Evolutionary conservation across 2,888 invertebrate genomes (phyloP).

Genomic region (Netelia virgata): DNA sequence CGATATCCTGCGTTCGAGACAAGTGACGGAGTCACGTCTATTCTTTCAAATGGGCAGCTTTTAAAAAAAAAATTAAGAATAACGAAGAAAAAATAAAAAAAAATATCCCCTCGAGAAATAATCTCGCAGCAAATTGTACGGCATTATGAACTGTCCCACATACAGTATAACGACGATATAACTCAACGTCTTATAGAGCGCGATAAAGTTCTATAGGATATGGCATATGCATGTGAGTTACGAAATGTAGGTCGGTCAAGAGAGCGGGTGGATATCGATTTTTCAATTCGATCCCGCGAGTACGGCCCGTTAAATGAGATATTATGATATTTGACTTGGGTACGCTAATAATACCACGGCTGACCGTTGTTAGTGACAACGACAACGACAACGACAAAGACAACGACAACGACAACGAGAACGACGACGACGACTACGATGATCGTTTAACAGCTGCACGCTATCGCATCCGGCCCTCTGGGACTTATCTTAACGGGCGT

Average conservation of each 20-base stretch:
- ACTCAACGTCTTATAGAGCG: constrained; percentile 39
- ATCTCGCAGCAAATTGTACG: constrained; percentile 1
- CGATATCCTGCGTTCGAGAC: constrained; percentile 19
- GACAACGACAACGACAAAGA: constrained; percentile 9
- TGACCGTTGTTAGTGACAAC: constrained; percentile 3
- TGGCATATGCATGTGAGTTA: constrained; percentile 30
- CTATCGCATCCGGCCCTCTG: constrained; percentile 63
- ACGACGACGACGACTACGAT: constrained; percentile 37
- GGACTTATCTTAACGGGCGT: constrained; percentile 67
- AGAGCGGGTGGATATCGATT: constrained; percentile 62
- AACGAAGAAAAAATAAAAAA: neutral
- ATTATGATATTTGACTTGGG: constrained; percentile 51
- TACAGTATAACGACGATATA: constrained; percentile 41
- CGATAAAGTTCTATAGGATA: constrained; percentile 31
- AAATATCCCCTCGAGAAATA: no score
- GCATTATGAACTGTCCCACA: constrained; percentile 9
- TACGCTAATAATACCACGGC: constrained; percentile 8
- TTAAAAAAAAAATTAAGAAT: neutral
- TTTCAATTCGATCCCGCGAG: constrained; percentile 48
- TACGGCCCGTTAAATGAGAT: constrained; percentile 62
- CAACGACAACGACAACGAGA: constrained; percentile 7
- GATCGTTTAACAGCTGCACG: constrained; percentile 63
- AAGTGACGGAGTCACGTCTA: constrained; percentile 22
- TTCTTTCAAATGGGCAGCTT: constrained; percentile 12
- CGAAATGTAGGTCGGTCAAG: constrained; percentile 56